Base-by-base conservation (phyloP, 2,888 invertebrate genomes). In the Rotaria magnacalcarata region DNA sequence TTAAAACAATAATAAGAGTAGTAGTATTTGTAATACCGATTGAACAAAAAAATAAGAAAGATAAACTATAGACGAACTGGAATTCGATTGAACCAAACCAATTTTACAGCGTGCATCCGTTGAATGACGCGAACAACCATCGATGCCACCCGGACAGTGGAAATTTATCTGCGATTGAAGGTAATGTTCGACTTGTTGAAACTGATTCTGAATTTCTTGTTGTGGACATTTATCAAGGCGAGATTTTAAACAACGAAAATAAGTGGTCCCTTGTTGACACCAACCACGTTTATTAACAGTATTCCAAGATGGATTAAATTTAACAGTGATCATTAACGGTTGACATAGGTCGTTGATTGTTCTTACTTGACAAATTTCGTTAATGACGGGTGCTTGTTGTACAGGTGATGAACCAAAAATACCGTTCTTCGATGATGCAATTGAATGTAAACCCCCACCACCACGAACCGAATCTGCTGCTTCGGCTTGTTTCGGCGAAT, bases 131-230 rank as follows among this genome's bases (percentile, higher is more conserved):
- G 84, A 27, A 67, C 87, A 87, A 2, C 87, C 87, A 27, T 87
- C 87, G 11, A 87, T 41, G 27, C 87, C 87, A 8, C 87, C 87
- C 19, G 85, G 85, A 60, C 87, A 87, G n/a, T 85, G 60, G n/a
- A 87, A 27, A 84, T 87, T 87, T 10, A 85, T 58, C 58, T 74
- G 74, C 56, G 85, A 85, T 43, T 85, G 85, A 85, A 87, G 67
- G 27, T 85, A 85, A 52, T 87, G 85, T 85, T 87, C 85, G 8
- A 87, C 58, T 87, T 87, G 85, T 80, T 87, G 85, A 87, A 85
- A 87, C n/a, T 87, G 85, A 67, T 54, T 80, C 5, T 85, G 50
- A 8, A 84, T 67, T 24, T 87, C 87, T 41, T 60, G 47, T 60
- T 75, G 85, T 10, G 58, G 14, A 85, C 87, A 87, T 41, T 87